Evolutionary conservation across 2,797 vertebrate species (phyloP), one percentile per base, ranked within the genome.

Genomic region (Chromis chromis): DNA sequence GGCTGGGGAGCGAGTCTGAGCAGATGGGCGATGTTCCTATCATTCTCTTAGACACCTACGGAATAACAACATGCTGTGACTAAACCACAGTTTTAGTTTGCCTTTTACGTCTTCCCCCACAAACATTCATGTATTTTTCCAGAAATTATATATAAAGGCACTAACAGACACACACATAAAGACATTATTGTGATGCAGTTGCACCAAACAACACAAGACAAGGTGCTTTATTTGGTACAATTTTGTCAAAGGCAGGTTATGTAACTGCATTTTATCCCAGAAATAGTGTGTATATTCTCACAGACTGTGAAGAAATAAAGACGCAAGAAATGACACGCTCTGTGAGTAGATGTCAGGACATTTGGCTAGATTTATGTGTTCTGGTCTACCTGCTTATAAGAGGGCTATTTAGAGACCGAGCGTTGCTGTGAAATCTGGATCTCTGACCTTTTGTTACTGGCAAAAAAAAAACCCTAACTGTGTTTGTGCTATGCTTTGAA

Each of bases 21-120:
- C 72, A 83, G 81, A 78, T 68, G 80, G 66, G 50, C 28, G 64
- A 59, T 24, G 74, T 57, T 25, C 53, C 75, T 74, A 86, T 89
- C 77, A 56, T 68, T 84, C 61, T 75, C 25, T 48, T 39, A 71
- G 42, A 61, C 76, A 62, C 58, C 61, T 14, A 5, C 50, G 72
- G 65, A 67, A 76, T 28, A 67, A 17, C 52, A 82, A 44, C 50
- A 40, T 16, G 52, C 31, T 21, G 19, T 24, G 3, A 33, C 60
- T 65, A n/a, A 61, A 0, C 11, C 9, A 49, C 11, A 31, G 17
- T 39, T 59, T 52, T 39, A 50, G 28, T 53, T 56, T 55, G 44
- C 65, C 33, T 65, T 14, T 4, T 33, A 40, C 49, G 25, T 39
- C 39, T 25, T 10, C 5, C 56, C 27, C 17, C 9, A 46, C 61